Evolutionary conservation across 2,797 vertebrate genomes (phyloP).

Genomic region (Agapornis canus): DNA sequence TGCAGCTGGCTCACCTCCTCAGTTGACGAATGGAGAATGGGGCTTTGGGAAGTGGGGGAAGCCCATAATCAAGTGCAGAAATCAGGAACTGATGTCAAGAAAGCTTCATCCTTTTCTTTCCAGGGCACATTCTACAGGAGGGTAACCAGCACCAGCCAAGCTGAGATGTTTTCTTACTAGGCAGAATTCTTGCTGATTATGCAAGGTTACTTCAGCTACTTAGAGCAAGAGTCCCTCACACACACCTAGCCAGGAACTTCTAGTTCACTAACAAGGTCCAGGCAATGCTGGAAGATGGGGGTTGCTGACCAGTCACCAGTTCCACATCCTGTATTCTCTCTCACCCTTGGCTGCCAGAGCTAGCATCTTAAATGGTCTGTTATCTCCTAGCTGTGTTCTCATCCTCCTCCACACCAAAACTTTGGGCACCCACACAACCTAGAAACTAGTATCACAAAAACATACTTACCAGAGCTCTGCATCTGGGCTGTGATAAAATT

Average conservation of each 20-base stretch:
- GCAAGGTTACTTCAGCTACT: not conserved
- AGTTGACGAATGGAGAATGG: not conserved
- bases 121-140: not conserved
- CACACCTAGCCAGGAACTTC: not conserved
- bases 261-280: not conserved
- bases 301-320: not conserved
- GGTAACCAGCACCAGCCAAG: not conserved
- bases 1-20: not conserved
- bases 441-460: not conserved
- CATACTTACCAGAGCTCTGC: not conserved
- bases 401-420: not conserved
- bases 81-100: not conserved
- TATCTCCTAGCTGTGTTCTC: not conserved
- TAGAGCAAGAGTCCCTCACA: not conserved
- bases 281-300: not conserved
- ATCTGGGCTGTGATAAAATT: not conserved
- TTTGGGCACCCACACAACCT: not conserved
- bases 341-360: not conserved
- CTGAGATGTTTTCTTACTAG: not conserved
- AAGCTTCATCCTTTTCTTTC: not conserved
- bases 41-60: not conserved
- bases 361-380: not conserved
- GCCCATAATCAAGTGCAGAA: not conserved
- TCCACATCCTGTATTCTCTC: not conserved
- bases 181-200: not conserved